phyloP scores from a whole-genome alignment of 1,140 invertebrate genomes.

The Drosophila oshimai region DNA sequence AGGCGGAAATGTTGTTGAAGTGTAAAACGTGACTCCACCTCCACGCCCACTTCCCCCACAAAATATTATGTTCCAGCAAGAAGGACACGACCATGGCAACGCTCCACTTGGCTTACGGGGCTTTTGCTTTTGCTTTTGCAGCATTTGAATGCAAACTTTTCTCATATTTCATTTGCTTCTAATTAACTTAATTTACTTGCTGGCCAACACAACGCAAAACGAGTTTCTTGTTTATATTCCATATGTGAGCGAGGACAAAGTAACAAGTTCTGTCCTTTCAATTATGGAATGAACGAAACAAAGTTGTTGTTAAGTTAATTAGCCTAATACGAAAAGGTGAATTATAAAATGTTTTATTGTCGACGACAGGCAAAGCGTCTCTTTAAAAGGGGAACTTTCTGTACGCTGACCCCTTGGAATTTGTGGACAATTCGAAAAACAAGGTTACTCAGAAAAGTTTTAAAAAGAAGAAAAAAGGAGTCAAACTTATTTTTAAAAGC shows the following conservation, averaged over 20 bases:
- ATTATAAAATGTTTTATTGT: conserved; percentile 24
- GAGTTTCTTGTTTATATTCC: conserved; percentile 10
- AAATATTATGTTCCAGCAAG: conserved; percentile 44
- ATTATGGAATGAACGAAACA: conserved; percentile 34
- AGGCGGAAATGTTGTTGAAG: conserved; percentile 67
- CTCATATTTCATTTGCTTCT: conserved; percentile 65
- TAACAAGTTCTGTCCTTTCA: conserved; percentile 30
- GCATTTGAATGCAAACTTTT: conserved; percentile 67
- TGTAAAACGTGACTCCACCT: conserved; percentile 57
- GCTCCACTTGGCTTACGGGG: conserved; percentile 39
- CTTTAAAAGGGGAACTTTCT: neutral
- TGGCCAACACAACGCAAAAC: conserved; percentile 3
- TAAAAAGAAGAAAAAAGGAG: too few relatives aligned
- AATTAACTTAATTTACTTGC: conserved; percentile 71
- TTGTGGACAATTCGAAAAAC: neutral
- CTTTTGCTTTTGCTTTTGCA: conserved; percentile 36
- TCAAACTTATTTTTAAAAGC: too few relatives aligned
- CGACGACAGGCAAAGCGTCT: neutral
- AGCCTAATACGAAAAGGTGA: conserved; percentile 30
- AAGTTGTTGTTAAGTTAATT: conserved; percentile 32
- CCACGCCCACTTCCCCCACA: conserved; percentile 16
- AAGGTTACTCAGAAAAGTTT: too few relatives aligned
- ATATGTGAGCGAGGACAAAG: conserved; percentile 27
- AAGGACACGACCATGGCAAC: conserved; percentile 10
- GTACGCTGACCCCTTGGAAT: neutral